phyloP scores from a whole-genome alignment of 2,113 vertebrate genomes.

The Periophthalmodon schlosseri region DNA sequence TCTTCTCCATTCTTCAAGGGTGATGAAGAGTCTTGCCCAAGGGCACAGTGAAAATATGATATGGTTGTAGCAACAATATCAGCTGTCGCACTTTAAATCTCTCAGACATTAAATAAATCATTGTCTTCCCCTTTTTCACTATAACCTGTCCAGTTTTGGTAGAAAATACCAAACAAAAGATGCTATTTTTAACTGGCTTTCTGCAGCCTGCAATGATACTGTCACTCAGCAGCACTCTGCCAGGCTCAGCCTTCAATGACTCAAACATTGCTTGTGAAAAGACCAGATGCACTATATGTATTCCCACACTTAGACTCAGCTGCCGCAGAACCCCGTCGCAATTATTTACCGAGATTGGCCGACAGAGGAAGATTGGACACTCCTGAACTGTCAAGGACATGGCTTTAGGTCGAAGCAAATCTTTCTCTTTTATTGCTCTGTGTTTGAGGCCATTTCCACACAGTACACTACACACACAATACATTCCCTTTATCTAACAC shows the following conservation, averaged over 20 bases:
- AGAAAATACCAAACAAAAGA: constrained; percentile 8
- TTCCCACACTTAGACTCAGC: constrained; percentile 50
- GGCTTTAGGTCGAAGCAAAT: constrained; percentile 47
- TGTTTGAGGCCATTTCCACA: constrained; percentile 43
- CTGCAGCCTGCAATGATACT: constrained; percentile 46
- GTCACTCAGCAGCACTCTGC: constrained; percentile 46
- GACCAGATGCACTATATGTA: constrained; percentile 22
- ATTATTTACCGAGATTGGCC: constrained; percentile 53
- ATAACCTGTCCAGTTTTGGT: neutral
- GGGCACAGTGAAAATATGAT: neutral
- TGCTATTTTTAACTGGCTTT: constrained; percentile 57
- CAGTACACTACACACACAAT: constrained; percentile 21
- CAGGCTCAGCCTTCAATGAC: constrained; percentile 49
- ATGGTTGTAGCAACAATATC: neutral
- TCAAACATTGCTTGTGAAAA: constrained; percentile 39
- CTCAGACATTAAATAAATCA: neutral
- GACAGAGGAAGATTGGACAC: constrained; percentile 52
- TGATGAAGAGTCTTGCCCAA: neutral
- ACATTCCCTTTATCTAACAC: constrained; percentile 22
- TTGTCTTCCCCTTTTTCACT: neutral
- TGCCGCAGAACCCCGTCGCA: constrained; percentile 12
- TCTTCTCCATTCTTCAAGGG: neutral
- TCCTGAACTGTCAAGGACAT: constrained; percentile 58
- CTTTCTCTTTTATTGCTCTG: constrained; percentile 52
- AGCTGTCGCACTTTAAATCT: neutral